A percentile compares a stretch with the other conserved stretches of the same genome.
phyloP scores from a whole-genome alignment of 2,888 invertebrate genomes.

The Polydrusus cervinus region DNA sequence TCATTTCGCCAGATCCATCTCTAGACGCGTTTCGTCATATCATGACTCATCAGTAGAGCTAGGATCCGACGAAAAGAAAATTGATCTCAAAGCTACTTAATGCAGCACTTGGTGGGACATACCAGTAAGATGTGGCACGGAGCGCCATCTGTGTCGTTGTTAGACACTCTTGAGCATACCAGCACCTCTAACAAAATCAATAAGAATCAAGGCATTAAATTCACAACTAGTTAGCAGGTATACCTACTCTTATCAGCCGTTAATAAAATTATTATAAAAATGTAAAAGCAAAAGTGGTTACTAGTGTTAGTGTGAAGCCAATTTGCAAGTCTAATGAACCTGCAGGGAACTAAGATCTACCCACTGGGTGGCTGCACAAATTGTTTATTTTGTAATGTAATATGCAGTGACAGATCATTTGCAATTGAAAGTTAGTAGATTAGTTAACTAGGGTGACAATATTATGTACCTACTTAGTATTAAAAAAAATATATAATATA shows the following conservation, averaged over 20 bases:
- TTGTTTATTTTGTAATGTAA: constrained; percentile 32
- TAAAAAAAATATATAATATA: too few species aligned
- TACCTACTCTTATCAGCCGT: constrained; percentile 17
- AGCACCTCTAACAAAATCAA: too few species aligned
- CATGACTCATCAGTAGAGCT: too few species aligned
- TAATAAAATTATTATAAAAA: constrained; percentile 21
- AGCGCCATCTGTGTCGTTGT: too few species aligned
- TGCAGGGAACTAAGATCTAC: constrained; percentile 15
- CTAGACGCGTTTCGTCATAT: too few species aligned
- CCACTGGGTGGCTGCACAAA: constrained; percentile 29
- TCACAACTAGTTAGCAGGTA: constrained; percentile 4
- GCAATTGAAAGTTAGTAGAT: constrained; percentile 31
- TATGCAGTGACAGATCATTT: constrained; percentile 26
- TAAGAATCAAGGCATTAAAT: constrained; percentile 17
- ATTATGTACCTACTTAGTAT: too few species aligned
- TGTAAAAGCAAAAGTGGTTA: constrained; percentile 40
- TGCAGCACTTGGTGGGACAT: too few species aligned
- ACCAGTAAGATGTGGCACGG: too few species aligned
- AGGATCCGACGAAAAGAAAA: too few species aligned
- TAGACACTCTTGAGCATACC: too few species aligned
- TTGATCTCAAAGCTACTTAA: too few species aligned
- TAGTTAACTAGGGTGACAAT: constrained; percentile 17
- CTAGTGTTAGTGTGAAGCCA: constrained; percentile 24
- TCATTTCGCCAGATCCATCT: too few species aligned
- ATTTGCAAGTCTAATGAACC: constrained; percentile 40